phyloP scores from a whole-genome alignment of 2,888 invertebrate species.

The Halictus quadricinctus region DNA sequence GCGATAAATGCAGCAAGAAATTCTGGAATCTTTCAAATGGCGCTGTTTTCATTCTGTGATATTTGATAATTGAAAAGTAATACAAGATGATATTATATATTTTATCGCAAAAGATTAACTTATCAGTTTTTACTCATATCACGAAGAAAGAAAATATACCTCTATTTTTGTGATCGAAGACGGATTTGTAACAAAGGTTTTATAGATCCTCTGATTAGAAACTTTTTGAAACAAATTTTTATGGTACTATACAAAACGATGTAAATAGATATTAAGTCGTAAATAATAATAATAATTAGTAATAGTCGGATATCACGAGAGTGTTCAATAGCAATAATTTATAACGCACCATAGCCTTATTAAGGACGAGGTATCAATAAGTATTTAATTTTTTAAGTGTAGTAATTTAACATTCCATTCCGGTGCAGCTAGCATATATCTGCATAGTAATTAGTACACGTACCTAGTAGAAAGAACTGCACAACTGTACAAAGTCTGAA shows the following conservation, averaged over 20 bases:
- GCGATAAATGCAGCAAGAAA: not conserved
- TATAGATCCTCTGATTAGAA: not conserved
- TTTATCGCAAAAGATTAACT: not conserved
- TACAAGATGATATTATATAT: constrained; percentile 11
- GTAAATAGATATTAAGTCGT: not conserved
- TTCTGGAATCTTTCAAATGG: not conserved
- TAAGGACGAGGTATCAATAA: not conserved
- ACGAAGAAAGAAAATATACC: not conserved
- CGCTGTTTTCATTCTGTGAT: constrained; percentile 9
- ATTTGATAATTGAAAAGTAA: constrained; percentile 9
- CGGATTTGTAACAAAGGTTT: not conserved
- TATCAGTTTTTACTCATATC: constrained; percentile 5
- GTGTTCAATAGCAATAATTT: constrained; percentile 8
- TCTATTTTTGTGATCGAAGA: constrained; percentile 10
- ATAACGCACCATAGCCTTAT: constrained; percentile 5
- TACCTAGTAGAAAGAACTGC: not conserved
- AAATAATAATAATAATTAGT: not conserved
- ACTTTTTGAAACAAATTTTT: not conserved
- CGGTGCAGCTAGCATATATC: not conserved
- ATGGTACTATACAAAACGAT: not conserved
- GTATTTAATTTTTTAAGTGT: constrained; percentile 9
- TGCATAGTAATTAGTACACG: not conserved
- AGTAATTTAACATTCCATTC: constrained; percentile 31
- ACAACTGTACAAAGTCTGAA: constrained; percentile 4
- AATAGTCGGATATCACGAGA: not conserved